A percentile compares a stretch with the other conserved stretches of the same genome.
Evolutionary conservation across 2,888 invertebrate species (phyloP).

Genomic region (Mantis religiosa): DNA sequence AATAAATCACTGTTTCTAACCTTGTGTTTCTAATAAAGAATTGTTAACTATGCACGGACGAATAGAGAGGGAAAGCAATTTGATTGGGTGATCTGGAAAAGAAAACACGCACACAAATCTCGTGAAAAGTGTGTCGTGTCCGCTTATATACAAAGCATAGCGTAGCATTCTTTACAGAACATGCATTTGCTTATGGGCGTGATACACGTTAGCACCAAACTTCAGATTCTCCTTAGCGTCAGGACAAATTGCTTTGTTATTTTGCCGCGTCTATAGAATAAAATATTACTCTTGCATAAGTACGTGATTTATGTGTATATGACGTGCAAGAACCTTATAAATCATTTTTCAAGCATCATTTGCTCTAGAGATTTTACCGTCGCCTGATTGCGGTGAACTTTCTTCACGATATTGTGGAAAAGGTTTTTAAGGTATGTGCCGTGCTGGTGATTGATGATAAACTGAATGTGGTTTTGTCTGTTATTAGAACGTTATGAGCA

Average conservation of each 20-base stretch:
- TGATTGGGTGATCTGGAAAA: too few species aligned
- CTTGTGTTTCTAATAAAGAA: too few species aligned
- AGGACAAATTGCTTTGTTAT: not conserved
- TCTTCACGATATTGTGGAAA: not conserved
- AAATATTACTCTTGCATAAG: not conserved
- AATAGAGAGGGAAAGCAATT: too few species aligned
- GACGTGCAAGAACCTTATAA: not conserved
- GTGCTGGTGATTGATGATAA: not conserved
- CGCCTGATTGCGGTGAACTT: not conserved
- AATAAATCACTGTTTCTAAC: too few species aligned
- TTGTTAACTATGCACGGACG: too few species aligned
- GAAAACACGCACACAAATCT: too few species aligned
- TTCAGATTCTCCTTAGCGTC: not conserved
- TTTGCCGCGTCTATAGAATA: not conserved
- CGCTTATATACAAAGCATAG: too few species aligned
- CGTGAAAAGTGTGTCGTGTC: too few species aligned
- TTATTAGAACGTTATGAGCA: not conserved
- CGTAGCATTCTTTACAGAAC: too few species aligned
- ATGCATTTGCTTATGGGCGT: not conserved
- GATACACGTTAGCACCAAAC: not conserved
- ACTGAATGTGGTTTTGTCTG: not conserved
- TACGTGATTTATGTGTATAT: not conserved
- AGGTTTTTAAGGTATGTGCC: not conserved
- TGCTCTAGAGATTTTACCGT: not conserved
- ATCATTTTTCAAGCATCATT: not conserved